A percentile compares a stretch with the other conserved stretches of the same genome.
Evolutionary conservation across 2,888 invertebrate species (phyloP).

Genomic region (Pristionchus fissidentatus): DNA sequence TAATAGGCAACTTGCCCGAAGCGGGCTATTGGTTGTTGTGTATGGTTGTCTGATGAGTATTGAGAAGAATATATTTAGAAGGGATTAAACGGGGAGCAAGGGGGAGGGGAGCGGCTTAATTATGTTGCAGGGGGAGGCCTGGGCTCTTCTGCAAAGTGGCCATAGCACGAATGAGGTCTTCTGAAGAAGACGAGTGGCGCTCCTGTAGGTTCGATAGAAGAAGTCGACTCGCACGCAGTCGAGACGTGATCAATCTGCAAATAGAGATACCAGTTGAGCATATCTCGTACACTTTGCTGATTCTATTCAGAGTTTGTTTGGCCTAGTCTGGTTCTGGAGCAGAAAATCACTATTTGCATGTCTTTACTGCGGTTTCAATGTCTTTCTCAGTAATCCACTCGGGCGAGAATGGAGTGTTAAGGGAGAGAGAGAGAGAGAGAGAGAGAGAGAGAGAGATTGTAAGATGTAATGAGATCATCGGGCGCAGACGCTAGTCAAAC

Average conservation of each 20-base stretch:
- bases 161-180: background rate
- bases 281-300: background rate
- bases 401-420: no score
- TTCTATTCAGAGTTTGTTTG: slow-evolving; percentile 7
- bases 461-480: slow-evolving; percentile 37
- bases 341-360: no score
- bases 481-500: slow-evolving; percentile 23
- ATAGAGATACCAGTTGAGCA: background rate
- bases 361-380: no score
- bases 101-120: background rate
- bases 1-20: background rate
- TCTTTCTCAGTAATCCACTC: no score
- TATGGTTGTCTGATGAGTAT: background rate
- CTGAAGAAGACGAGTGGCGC: background rate
- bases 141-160: background rate
- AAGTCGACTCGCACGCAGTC: background rate
- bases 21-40: background rate
- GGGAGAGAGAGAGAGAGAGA: no score
- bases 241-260: slow-evolving; percentile 7
- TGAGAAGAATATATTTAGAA: background rate
- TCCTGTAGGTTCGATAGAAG: background rate
- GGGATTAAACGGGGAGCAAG: background rate
- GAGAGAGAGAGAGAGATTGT: no score
- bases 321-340: no score
- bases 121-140: slow-evolving; percentile 11